Evolutionary conservation across 1,140 invertebrate species (phyloP).

Genomic region (Dendrolimus kikuchii): DNA sequence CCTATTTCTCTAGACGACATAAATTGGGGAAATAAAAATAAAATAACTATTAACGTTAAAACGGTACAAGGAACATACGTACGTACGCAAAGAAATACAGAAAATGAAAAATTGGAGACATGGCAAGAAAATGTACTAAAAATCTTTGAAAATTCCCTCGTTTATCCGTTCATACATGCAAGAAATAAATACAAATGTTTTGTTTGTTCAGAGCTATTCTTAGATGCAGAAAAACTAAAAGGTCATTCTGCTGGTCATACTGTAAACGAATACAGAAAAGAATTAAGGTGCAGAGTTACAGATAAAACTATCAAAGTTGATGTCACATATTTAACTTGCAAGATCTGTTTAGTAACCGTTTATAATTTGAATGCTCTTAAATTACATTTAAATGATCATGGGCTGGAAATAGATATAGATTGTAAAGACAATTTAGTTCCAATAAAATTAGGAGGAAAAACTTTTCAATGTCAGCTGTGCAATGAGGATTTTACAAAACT

Average conservation of each 20-base stretch:
- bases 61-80: conserved; percentile 15
- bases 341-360: conserved; percentile 28
- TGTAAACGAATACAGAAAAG: conserved; percentile 26
- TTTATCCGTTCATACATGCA: conserved; percentile 46
- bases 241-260: conserved; percentile 32
- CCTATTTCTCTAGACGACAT: conserved; percentile 28
- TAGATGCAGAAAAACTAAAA: conserved; percentile 30
- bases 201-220: conserved; percentile 31
- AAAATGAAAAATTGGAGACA: conserved; percentile 9
- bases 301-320: conserved; percentile 52
- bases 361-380: conserved; percentile 31
- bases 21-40: conserved; percentile 8
- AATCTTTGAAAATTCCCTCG: conserved; percentile 42
- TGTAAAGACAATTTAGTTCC: conserved; percentile 49
- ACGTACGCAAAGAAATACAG: conserved; percentile 4
- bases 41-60: conserved; percentile 25
- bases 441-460: conserved; percentile 34
- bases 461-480: conserved; percentile 47
- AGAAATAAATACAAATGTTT: conserved; percentile 52
- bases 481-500: conserved; percentile 35
- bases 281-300: conserved; percentile 28
- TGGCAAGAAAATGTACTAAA: conserved; percentile 44
- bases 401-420: conserved; percentile 32
- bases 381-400: conserved; percentile 40
- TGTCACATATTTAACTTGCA: conserved; percentile 36